Base-by-base conservation (phyloP, 2,113 vertebrate species). In the Illadopsis cleaveri region DNA sequence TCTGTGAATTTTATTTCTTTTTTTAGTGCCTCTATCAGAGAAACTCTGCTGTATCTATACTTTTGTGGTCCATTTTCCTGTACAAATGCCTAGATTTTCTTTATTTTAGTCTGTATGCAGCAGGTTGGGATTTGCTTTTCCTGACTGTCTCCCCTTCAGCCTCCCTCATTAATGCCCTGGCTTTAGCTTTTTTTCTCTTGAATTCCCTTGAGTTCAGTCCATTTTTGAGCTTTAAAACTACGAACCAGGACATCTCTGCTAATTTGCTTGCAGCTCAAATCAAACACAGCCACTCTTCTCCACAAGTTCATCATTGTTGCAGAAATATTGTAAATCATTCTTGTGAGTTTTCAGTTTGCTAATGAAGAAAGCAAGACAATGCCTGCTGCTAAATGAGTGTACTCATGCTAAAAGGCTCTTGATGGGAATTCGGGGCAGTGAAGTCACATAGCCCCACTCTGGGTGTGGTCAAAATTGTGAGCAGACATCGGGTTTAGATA, bases 401-500 rank as follows among this genome's bases (percentile, higher is more conserved):
- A 42, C 42, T 93, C 38, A 27, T 69, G 33, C 66, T 83, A 86
- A 97, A 95, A 86, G 68, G 90, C 86, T 91, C 83, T 90, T 58
- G 92, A 92, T 88, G 92, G 90, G 90, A 79, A 94, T 88, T 47
- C 1, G 31, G 65, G 82, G 85, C 92, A 91, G 54, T 77, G 91
- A 89, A 95, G 94, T 86, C 69, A 91, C 89, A 84, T 10, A 86
- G 72, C 82, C 65, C 65, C 30, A 53, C 79, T 22, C 86, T 92
- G 95, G 90, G 91, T 93, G 89, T 13, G 86, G 94, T 94, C 91
- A 93, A 81, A 91, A 94, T 64, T 96, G 91, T 79, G 79, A 94
- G 51, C 91, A 96, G 77, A 96, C 90, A 76, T 96, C 25, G 6
- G 80, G 58, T 96, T 97, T 94, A 85, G 96, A 96, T 94, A 94